These are phyloP conservation scores for Sinella curviseta DNA, from an alignment of 1,140 invertebrate genomes.

Conservation along the genomic window DNA sequence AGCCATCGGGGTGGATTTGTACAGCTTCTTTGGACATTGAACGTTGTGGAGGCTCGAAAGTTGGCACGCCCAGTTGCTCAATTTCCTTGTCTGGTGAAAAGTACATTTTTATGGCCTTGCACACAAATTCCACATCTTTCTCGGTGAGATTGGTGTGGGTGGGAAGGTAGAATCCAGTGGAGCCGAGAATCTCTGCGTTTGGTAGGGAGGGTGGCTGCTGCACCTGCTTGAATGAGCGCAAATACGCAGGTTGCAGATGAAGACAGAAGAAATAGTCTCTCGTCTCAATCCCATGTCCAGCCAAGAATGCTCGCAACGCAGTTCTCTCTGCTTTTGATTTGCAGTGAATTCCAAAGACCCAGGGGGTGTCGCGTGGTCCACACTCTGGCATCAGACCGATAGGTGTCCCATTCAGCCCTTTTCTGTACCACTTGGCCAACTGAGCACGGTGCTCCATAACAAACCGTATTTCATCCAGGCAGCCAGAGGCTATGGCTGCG, in stretches of 20 bases:
- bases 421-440: slow-evolving; percentile 26
- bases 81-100: not conserved
- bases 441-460: slow-evolving; percentile 26
- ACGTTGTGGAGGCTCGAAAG: not conserved
- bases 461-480: slow-evolving; percentile 21
- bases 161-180: slow-evolving; percentile 37
- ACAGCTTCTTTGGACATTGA: not conserved
- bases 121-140: slow-evolving; percentile 22
- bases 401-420: not conserved
- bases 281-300: slow-evolving; percentile 34
- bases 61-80: not conserved
- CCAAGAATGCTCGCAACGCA: slow-evolving; percentile 19
- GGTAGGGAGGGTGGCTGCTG: slow-evolving; percentile 5
- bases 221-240: no score
- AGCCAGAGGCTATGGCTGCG: slow-evolving; percentile 31
- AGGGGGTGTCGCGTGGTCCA: slow-evolving; percentile 33
- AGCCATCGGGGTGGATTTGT: slow-evolving; percentile 31
- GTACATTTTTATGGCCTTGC: not conserved
- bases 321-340: slow-evolving; percentile 23
- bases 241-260: slow-evolving; percentile 39
- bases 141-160: slow-evolving; percentile 31
- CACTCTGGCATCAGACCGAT: slow-evolving; percentile 27
- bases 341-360: slow-evolving; percentile 40
- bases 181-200: slow-evolving; percentile 33
- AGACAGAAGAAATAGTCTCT: slow-evolving; percentile 39